Base-by-base conservation (phyloP, 1,140 invertebrate genomes). In the Aphaenogaster rudis region DNA sequence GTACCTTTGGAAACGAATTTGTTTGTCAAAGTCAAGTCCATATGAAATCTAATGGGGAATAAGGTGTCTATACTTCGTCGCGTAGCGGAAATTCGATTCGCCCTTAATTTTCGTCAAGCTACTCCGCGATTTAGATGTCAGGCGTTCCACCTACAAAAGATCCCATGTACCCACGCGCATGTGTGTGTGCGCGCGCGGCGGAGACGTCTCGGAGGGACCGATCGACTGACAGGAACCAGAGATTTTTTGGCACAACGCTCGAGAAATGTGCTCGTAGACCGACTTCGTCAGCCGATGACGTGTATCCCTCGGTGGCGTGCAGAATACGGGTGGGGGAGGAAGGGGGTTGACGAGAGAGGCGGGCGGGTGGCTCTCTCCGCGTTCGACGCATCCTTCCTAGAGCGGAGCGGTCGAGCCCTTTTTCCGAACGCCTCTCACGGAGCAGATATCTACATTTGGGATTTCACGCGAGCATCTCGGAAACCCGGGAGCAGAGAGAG, bases 391-490 rank as follows among this genome's bases (percentile, higher is more conserved):
- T 84, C 69, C 67, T 74, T 82, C 72, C 76, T 87, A 87, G 85
- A 79, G 64, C 48, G 28, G 13, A 52, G 52, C 64, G 77, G 72
- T 88, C 71, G 86, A 86, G 88, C 86, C 78, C 88, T 69, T 84
- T 81, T 87, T 64, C 79, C 69, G 81, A 64, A 72, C 54, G 72
- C 86, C 79, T 82, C 80, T 87, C 85, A 86, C 86, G 87, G 71
- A 89, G 74, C 74, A 66, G 88, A 92, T 92, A 91, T 92, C 91
- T 91, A 91, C 91, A 90, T 92, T 90, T 92, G 78, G 86, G 78
- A 91, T 86, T 88, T 87, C 87, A 88, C 87, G 88, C 84, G 79
- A 85, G 86, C 84, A 87, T 91, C 88, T 78, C 88, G 66, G 52
- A 71, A 88, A 86, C 64, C 85, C 85, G 81, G 71, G 80, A 79